These are phyloP conservation scores for Morone saxatilis DNA, from an alignment of 2,113 vertebrate species.

Conservation along the genomic window DNA sequence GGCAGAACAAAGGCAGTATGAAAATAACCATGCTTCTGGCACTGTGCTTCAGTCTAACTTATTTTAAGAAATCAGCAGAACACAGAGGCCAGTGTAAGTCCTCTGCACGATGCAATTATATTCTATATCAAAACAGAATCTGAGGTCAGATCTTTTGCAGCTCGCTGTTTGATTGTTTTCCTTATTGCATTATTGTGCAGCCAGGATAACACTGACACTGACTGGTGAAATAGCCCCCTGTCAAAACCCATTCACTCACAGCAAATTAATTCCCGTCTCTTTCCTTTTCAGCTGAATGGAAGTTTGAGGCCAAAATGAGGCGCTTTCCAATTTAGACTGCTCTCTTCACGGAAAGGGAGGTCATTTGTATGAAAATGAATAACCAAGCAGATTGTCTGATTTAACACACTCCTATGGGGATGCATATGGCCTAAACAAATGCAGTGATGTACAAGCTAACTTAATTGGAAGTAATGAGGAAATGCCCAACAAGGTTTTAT, in stretches of 20 bases:
- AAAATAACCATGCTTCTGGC: constrained; percentile 68
- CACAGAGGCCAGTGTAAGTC: constrained; percentile 46
- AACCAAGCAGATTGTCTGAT: constrained; percentile 56
- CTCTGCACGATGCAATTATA: constrained; percentile 59
- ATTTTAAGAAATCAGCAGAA: constrained; percentile 74
- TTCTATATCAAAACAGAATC: constrained; percentile 64
- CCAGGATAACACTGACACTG: constrained; percentile 60
- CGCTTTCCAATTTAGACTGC: constrained; percentile 60
- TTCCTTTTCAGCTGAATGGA: constrained; percentile 48
- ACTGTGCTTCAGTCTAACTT: constrained; percentile 52
- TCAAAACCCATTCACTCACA: constrained; percentile 70
- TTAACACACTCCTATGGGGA: constrained; percentile 42
- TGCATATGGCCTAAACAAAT: constrained; percentile 42
- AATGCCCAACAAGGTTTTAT: constrained; percentile 33
- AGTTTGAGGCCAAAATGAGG: constrained; percentile 62
- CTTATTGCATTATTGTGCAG: constrained; percentile 63
- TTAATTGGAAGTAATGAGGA: constrained; percentile 68
- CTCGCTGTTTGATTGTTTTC: constrained; percentile 68
- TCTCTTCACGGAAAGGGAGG: constrained; percentile 42
- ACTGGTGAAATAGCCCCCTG: constrained; percentile 66
- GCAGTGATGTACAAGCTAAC: constrained; percentile 35
- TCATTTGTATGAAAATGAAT: constrained; percentile 66
- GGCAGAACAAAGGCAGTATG: constrained; percentile 65
- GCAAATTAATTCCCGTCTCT: constrained; percentile 68
- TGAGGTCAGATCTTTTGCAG: constrained; percentile 68